Base-by-base conservation (phyloP, 1,140 invertebrate species). In the Ceratitis capitata region DNA sequence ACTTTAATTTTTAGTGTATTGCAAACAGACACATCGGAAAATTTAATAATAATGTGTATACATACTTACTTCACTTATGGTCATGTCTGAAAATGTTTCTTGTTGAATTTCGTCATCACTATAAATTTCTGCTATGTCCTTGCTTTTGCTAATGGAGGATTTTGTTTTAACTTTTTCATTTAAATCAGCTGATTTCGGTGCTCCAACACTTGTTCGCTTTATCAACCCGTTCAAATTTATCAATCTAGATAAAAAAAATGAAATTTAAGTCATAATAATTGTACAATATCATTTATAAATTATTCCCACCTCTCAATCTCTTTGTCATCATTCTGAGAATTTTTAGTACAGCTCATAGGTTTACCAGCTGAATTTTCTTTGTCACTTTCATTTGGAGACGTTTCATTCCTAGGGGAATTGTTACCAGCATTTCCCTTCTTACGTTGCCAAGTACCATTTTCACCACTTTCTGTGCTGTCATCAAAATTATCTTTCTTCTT, bases 281-380 rank as follows among this genome's bases (percentile, higher is more conserved):
- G 6, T n/a, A 19, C 6, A 56, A 56, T 56, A 56, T 56, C 7
- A 23, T 56, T 56, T 56, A 23, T 23, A 56, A 23, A 7, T 7
- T 14, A 56, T 56, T 56, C 87, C 84, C n/a, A 89, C 89, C 89
- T 88, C 39, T 90, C 87, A 26, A 90, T 89, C 86, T 90, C 89
- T 10, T 88, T 88, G 82, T 90, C 89, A 3, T 49, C 26, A 32
- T 51, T 47, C 32, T 26, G 82, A 16, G 29, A 83, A 83, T 83
- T 53, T 16, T 83, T 51, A 83, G 14, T 82, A 51, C 26, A 12
- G 39, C 64, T 14, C 14, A 74, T 16, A n/a, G 14, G 42, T 78
- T 78, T 78, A 19, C 19, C 32, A 6, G 32, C 82, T 85, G 84
- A 61, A 53, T 86, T 89, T 86, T 90, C 89, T n/a, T 88, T 88